Base-by-base conservation (phyloP, 53 echinoderm and acorn worm species). In the Patiria pectinifera region DNA sequence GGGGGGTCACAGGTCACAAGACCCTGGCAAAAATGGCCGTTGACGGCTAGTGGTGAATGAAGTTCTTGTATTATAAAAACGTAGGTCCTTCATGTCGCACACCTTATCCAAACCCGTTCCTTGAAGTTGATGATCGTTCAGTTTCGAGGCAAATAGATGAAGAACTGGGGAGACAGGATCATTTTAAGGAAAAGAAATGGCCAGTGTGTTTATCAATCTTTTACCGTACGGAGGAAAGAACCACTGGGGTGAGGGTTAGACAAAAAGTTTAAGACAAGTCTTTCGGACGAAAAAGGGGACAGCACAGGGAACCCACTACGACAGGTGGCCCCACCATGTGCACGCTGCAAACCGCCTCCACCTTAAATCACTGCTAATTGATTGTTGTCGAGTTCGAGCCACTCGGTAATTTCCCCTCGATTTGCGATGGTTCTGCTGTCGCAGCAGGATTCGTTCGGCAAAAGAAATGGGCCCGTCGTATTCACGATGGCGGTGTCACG, bases 381-480 rank as follows among this genome's bases (percentile, higher is more conserved):
- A 69, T 85, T 69, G 85, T 69, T 85, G 43, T 53, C 53, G 61
- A 19, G 21, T 69, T 45, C 85, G 45, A 66, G 85, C 66, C 44
- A 69, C 62, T 70, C 16, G 4, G 62, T 26, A 86, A 63, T 72
- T 85, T n/a, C 48, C 23, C n/a, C 86, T 7, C 8, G 5, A 19
- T 85, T 85, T 85, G 85, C 47, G 85, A 71, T 71, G 85, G 85
- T 70, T 66, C 69, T 69, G 85, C 85, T 70, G 45, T 19, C 85
- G 15, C 85, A 85, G 85, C 85, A 46, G 69, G 85, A 66, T 15
- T 80, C 49, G 14, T 48, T 21, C 47, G 80, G 19, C 47, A 13
- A 45, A 14, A 3, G 10, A 48, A 6, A 13, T 48, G 12, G 44
- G 15, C 47, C 47, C 47, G 49, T 3, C 45, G 18, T 12, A 11